These are phyloP conservation scores for Rhinophrynus dorsalis DNA, from an alignment of 2,797 vertebrate genomes.

Conservation along the genomic window DNA sequence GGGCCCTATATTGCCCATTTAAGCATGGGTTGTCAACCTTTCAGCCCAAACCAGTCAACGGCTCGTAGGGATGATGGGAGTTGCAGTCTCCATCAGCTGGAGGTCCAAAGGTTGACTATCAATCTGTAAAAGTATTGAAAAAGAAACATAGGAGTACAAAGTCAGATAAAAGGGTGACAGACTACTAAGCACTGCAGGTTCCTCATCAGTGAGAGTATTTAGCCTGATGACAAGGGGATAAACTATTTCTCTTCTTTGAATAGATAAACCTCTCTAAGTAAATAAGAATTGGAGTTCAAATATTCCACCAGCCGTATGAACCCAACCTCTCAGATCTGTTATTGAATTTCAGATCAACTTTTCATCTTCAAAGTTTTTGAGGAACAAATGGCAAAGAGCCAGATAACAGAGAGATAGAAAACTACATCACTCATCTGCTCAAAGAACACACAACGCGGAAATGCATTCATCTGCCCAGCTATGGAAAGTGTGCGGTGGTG, in stretches of 20 bases:
- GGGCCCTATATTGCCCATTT: too few species aligned
- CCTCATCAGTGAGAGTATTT: conserved; percentile 3
- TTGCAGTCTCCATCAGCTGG: too few species aligned
- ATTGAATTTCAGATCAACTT: conserved; percentile 25
- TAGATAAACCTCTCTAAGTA: conserved; percentile 3
- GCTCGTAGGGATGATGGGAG: too few species aligned
- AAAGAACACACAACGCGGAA: background rate
- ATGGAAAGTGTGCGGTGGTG: too few species aligned
- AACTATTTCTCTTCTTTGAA: conserved; percentile 1
- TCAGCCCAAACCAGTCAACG: too few species aligned
- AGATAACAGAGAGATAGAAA: conserved; percentile 6
- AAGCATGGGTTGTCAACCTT: too few species aligned
- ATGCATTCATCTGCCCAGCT: conserved; percentile 18
- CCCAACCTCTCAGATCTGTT: conserved; percentile 9
- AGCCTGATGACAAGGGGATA: conserved; percentile 4
- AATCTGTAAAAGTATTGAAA: too few species aligned
- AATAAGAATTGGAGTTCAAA: conserved; percentile 27
- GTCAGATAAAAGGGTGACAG: background rate
- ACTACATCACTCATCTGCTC: background rate
- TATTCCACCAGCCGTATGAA: background rate
- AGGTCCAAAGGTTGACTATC: too few species aligned
- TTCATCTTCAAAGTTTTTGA: conserved; percentile 12
- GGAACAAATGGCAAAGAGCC: conserved; percentile 4
- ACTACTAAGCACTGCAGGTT: background rate
- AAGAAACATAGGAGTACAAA: background rate